phyloP scores from a whole-genome alignment of 2,113 vertebrate species.

The Ariopsis seemanni region DNA sequence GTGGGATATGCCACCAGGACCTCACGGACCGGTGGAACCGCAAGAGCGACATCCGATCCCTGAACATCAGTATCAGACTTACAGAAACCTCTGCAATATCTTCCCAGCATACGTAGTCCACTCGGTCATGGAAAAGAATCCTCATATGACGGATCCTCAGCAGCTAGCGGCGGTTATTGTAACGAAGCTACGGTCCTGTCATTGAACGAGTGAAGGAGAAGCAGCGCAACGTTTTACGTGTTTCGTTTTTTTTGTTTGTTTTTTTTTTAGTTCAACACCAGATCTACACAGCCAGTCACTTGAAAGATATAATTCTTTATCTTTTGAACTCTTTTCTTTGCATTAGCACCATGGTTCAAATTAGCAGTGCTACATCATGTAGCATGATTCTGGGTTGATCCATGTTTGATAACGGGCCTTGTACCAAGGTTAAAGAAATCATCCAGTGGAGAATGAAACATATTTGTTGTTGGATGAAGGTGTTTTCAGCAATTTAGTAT shows the following conservation, averaged over 20 bases:
- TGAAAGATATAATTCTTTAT: not conserved
- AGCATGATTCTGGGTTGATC: not conserved
- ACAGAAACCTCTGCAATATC: slow-evolving; percentile 98
- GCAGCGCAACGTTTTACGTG: not conserved
- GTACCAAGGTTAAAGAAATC: not conserved
- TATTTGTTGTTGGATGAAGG: not conserved
- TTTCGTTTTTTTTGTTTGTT: not conserved
- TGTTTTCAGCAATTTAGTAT: not conserved
- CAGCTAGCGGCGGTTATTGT: slow-evolving; percentile 96
- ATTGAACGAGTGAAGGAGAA: slow-evolving; percentile 65
- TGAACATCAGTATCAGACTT: slow-evolving; percentile 96
- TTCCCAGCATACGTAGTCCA: slow-evolving; percentile 93
- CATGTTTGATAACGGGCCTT: not conserved
- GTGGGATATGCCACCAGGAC: slow-evolving; percentile 78
- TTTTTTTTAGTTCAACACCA: not conserved
- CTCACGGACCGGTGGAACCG: slow-evolving; percentile 69
- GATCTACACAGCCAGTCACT: not conserved
- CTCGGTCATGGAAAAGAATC: slow-evolving; percentile 98
- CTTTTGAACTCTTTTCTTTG: not conserved
- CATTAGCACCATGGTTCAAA: not conserved
- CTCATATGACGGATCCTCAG: slow-evolving; percentile 93
- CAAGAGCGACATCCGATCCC: slow-evolving; percentile 87
- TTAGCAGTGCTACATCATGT: not conserved
- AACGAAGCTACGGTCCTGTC: slow-evolving; percentile 88
- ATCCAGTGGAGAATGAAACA: not conserved